These are phyloP conservation scores for Arctocebus calabarensis DNA, from an alignment of 2,797 vertebrate genomes.

Conservation along the genomic window DNA sequence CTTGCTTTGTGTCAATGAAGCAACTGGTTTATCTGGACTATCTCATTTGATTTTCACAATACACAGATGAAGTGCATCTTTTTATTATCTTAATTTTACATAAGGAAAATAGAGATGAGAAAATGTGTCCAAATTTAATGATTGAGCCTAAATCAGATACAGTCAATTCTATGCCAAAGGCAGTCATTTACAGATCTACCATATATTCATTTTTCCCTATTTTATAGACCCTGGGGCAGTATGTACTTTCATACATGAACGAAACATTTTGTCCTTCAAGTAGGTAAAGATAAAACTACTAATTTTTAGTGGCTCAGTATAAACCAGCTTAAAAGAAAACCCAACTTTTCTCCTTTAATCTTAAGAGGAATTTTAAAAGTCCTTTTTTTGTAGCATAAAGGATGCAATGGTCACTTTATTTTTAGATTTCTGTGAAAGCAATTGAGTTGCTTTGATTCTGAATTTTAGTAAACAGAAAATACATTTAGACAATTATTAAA, in stretches of 20 bases:
- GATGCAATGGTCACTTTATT: background rate
- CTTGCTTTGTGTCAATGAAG: background rate
- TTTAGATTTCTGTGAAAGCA: slow-evolving; percentile 38
- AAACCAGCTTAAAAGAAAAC: background rate
- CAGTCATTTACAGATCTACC: background rate
- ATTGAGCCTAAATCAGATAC: background rate
- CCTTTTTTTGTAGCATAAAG: background rate
- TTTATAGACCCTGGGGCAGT: background rate
- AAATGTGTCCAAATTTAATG: background rate
- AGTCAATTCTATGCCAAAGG: background rate
- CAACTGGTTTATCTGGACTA: background rate
- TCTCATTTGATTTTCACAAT: background rate
- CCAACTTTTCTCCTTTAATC: background rate
- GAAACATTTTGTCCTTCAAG: background rate
- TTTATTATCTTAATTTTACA: background rate
- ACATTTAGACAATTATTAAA: slow-evolving; percentile 13
- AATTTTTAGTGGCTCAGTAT: background rate
- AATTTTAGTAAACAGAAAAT: slow-evolving; percentile 47
- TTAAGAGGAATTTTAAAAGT: background rate
- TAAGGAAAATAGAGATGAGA: background rate
- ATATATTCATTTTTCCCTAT: background rate
- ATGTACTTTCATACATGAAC: background rate
- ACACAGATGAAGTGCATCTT: background rate
- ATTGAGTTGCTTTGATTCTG: background rate
- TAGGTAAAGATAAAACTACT: background rate